phyloP scores from a whole-genome alignment of 2,888 invertebrate genomes.

The Nymphalis urticae region DNA sequence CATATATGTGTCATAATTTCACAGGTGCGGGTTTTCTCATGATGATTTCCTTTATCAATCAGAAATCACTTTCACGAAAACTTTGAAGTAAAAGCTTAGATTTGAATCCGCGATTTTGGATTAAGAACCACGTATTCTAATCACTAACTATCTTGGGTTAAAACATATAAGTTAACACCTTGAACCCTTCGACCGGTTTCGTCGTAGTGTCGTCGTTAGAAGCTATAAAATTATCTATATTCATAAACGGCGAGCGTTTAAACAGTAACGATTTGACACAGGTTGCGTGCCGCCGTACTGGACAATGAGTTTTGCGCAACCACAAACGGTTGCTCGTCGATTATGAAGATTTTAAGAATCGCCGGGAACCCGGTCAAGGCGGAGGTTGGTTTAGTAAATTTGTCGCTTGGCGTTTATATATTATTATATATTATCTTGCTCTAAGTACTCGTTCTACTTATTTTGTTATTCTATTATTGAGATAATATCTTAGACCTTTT shows the following conservation, averaged over 20 bases:
- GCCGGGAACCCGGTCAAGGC: conserved; percentile 42
- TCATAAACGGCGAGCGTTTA: conserved; percentile 10
- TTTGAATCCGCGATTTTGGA: too few relatives aligned
- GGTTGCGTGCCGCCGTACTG: conserved; percentile 23
- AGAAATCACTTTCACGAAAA: too few relatives aligned
- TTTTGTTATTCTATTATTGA: neutral
- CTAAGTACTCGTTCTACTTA: conserved; percentile 4
- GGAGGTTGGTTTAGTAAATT: conserved; percentile 1
- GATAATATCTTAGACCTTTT: neutral
- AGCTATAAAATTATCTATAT: neutral
- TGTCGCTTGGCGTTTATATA: neutral
- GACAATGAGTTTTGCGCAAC: conserved; percentile 34
- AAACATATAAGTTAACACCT: too few relatives aligned
- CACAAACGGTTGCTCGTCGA: conserved; percentile 22
- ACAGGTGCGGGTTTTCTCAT: too few relatives aligned
- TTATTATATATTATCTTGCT: neutral
- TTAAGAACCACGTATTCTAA: too few relatives aligned
- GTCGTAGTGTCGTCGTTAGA: neutral
- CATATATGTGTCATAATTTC: too few relatives aligned
- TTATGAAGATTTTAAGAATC: conserved; percentile 33
- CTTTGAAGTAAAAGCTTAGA: too few relatives aligned
- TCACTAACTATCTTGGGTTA: too few relatives aligned
- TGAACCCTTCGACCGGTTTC: too few relatives aligned
- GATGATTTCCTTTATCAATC: too few relatives aligned
- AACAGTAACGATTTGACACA: conserved; percentile 27